phyloP scores from a whole-genome alignment of 2,797 vertebrate genomes.

The Nyctalus aviator region DNA sequence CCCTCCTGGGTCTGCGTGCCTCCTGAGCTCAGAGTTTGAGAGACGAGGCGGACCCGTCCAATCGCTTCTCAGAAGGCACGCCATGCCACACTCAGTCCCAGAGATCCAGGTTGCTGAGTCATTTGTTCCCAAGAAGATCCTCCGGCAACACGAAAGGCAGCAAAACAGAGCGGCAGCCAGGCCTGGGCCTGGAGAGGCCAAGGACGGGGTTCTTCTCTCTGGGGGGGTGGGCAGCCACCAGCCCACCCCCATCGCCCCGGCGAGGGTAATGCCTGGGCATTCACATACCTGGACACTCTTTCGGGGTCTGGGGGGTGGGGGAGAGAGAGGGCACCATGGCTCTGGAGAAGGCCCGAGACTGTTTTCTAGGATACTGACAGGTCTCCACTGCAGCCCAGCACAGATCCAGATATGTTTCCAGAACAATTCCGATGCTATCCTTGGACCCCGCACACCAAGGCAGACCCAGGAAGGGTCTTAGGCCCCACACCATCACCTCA shows the following conservation, averaged over 20 bases:
- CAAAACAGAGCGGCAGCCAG: constrained; percentile 54
- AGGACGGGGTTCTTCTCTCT: neutral
- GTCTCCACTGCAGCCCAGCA: neutral
- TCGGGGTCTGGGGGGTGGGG: neutral
- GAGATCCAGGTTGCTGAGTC: constrained; percentile 80
- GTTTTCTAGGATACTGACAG: neutral
- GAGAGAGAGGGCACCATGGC: neutral
- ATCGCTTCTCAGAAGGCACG: constrained; percentile 52
- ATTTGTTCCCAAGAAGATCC: constrained; percentile 80
- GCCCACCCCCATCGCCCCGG: neutral
- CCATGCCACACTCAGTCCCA: neutral
- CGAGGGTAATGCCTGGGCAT: neutral
- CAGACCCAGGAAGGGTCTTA: neutral
- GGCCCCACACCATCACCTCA: neutral
- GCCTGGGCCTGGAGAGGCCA: neutral
- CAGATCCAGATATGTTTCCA: neutral
- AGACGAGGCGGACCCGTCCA: neutral
- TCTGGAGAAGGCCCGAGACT: neutral
- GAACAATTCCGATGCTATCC: neutral
- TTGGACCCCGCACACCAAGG: neutral
- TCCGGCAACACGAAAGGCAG: constrained; percentile 71
- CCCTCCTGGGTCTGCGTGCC: neutral
- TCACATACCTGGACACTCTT: neutral
- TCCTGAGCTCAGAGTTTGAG: constrained; percentile 1
- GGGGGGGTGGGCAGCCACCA: neutral